Percentiles rank a stretch among this genome's conserved stretches.
Evolutionary conservation across 2,888 invertebrate genomes (phyloP).

Genomic region (Euspilapteryx auroguttella): DNA sequence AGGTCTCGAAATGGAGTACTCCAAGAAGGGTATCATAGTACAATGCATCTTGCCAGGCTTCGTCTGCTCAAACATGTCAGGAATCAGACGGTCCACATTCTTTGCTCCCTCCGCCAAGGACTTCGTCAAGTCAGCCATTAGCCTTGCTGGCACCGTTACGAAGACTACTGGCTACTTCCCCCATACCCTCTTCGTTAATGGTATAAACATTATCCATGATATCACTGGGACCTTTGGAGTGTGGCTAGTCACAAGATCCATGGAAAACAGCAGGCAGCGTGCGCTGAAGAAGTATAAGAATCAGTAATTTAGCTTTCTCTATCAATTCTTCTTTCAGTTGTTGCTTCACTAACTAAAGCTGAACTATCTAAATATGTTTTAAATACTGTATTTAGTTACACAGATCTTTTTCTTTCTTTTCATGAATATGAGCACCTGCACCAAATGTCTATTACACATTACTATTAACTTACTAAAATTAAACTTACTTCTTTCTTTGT

Average conservation of each 20-base stretch:
- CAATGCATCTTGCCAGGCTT: constrained; percentile 86
- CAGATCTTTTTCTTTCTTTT: no score
- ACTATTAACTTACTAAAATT: no score
- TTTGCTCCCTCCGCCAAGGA: constrained; percentile 75
- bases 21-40: constrained; percentile 70
- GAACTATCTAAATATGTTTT: no score
- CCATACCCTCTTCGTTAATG: constrained; percentile 61
- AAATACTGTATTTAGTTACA: no score
- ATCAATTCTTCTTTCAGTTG: constrained; percentile 5
- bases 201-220: constrained; percentile 42
- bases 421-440: no score
- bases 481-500: no score
- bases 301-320: constrained; percentile 22
- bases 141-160: constrained; percentile 68
- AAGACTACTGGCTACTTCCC: constrained; percentile 78
- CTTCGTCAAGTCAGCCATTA: constrained; percentile 72
- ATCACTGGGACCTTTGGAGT: constrained; percentile 56
- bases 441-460: no score
- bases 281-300: constrained; percentile 56
- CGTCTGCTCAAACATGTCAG: constrained; percentile 91
- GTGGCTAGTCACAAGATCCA: constrained; percentile 65
- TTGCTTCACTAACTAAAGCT: no score
- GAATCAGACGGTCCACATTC: constrained; percentile 70
- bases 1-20: constrained; percentile 76
- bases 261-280: constrained; percentile 66